Conservation (phyloP, 2,797 vertebrate species). For the Pristis pectinata region DNA sequence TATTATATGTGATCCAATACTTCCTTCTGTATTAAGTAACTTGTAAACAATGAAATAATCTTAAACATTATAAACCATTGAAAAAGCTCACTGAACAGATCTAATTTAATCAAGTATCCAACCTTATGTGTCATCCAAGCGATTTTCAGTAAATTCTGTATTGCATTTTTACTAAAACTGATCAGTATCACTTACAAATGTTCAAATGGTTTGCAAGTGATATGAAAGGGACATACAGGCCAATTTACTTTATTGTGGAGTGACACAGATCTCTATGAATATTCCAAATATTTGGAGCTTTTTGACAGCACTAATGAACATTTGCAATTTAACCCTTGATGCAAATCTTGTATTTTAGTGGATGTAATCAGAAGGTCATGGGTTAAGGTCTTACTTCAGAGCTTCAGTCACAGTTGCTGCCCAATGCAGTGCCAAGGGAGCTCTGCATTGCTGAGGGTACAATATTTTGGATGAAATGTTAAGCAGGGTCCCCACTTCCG, state of each 20-base stretch:
- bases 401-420: background rate
- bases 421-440: background rate
- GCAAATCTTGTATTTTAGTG: background rate
- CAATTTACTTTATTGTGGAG: background rate
- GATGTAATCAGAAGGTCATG: background rate
- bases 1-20: background rate
- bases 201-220: background rate
- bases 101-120: background rate
- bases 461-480: background rate
- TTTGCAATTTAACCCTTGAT: too few relatives aligned
- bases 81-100: background rate
- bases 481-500: background rate
- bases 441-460: background rate
- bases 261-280: too few relatives aligned
- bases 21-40: background rate
- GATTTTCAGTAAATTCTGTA: background rate
- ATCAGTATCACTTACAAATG: background rate
- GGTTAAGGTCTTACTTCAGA: background rate
- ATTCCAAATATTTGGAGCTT: too few relatives aligned
- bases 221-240: background rate
- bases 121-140: background rate
- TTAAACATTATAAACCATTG: background rate
- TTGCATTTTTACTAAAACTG: background rate
- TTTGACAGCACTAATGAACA: too few relatives aligned
- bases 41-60: background rate